Percentiles rank a stretch among this genome's conserved stretches.
Evolutionary conservation across 37 sponge, comb jelly and placozoan species (phyloP).

Genomic region (Bolinopsis microptera): DNA sequence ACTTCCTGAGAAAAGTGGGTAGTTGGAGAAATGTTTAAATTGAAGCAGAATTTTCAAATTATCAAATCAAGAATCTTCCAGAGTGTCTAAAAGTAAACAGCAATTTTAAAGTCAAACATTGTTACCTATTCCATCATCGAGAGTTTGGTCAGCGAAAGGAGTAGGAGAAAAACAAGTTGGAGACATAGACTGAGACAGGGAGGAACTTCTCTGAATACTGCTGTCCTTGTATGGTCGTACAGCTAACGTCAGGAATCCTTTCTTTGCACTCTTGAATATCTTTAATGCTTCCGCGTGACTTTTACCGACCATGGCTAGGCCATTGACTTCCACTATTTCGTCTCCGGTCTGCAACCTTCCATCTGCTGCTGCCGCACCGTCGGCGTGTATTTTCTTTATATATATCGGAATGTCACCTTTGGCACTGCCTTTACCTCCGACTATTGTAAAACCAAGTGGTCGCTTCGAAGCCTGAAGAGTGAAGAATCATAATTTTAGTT

Average conservation of each 20-base stretch:
- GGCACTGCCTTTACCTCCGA: slow-evolving; percentile 83
- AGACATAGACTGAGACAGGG: not conserved
- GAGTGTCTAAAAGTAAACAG: too few relatives aligned
- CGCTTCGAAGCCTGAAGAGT: slow-evolving; percentile 13
- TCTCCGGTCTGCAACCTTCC: slow-evolving; percentile 85
- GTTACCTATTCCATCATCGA: slow-evolving; percentile 60
- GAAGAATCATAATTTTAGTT: too few relatives aligned
- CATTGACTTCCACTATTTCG: slow-evolving; percentile 78
- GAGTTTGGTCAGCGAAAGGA: not conserved
- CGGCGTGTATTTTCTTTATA: slow-evolving; percentile 79
- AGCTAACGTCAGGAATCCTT: slow-evolving; percentile 40
- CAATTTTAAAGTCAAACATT: not conserved
- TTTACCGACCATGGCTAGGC: slow-evolving; percentile 69
- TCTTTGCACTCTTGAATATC: slow-evolving; percentile 72
- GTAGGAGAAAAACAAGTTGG: not conserved
- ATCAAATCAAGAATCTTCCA: too few relatives aligned
- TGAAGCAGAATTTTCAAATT: too few relatives aligned
- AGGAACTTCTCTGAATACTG: not conserved
- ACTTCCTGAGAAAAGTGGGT: not conserved
- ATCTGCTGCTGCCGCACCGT: slow-evolving; percentile 75
- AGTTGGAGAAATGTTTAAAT: too few relatives aligned
- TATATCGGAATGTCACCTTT: slow-evolving; percentile 85
- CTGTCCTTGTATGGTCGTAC: slow-evolving; percentile 43
- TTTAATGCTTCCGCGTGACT: slow-evolving; percentile 81
- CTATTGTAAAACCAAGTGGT: slow-evolving; percentile 87